Conservation (phyloP, 2,888 invertebrate species). For the Tetranychus truncatus region DNA sequence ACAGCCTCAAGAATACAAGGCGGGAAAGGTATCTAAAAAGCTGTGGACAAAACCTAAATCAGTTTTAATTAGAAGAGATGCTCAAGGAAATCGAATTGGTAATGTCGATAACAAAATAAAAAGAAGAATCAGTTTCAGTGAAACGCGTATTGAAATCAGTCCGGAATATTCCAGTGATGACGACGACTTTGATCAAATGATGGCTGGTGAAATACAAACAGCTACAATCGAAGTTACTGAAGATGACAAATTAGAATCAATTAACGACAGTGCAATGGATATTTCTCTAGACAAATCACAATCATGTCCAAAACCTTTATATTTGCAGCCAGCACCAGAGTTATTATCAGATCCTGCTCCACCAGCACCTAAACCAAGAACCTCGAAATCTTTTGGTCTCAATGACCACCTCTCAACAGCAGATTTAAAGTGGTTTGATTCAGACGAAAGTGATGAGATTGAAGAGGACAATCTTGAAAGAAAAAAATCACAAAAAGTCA, state of each 20-base stretch:
- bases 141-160: slow-evolving; percentile 2
- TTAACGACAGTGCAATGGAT: background rate
- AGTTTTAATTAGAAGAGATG: background rate
- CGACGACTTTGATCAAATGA: background rate
- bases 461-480: background rate
- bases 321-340: background rate
- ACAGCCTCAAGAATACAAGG: background rate
- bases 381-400: background rate
- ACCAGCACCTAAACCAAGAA: background rate
- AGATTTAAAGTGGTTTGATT: slow-evolving; percentile 7
- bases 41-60: background rate
- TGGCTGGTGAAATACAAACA: background rate
- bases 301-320: background rate
- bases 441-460: background rate
- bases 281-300: background rate
- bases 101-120: background rate
- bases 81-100: background rate
- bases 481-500: background rate
- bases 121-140: slow-evolving; percentile 5
- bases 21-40: background rate
- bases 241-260: background rate
- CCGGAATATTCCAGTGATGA: background rate
- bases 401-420: background rate
- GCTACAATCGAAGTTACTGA: background rate
- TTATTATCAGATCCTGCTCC: background rate